A percentile compares a stretch with the other conserved stretches of the same genome.
phyloP scores from a whole-genome alignment of 2,797 vertebrate species.

The Sebastes flavidus region DNA sequence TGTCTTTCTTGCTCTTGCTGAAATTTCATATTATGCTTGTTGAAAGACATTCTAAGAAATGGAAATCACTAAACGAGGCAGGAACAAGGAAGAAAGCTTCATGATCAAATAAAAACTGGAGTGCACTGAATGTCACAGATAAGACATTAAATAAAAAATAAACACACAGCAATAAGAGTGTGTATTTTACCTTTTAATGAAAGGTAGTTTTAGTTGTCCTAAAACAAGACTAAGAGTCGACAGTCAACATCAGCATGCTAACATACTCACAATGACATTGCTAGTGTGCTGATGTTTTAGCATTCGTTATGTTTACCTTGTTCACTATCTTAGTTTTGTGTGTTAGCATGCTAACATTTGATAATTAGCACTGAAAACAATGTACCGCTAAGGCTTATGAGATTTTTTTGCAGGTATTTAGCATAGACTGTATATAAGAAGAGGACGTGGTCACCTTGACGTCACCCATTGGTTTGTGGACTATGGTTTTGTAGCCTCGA shows the following conservation, averaged over 20 bases:
- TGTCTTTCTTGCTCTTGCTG: neutral
- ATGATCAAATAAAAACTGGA: neutral
- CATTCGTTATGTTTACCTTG: no score
- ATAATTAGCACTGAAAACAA: no score
- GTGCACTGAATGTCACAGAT: neutral
- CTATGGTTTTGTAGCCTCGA: neutral
- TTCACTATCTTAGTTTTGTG: no score
- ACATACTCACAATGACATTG: neutral
- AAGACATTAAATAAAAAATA: neutral
- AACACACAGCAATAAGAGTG: neutral
- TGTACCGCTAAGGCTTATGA: neutral
- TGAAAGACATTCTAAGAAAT: neutral
- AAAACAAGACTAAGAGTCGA: neutral
- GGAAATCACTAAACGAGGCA: neutral
- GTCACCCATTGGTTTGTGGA: neutral
- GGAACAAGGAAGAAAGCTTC: neutral
- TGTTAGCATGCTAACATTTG: no score
- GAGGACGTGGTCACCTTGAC: fast-evolving
- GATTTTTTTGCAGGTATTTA: neutral
- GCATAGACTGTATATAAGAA: neutral
- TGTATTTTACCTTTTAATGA: no score
- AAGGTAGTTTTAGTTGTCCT: no score
- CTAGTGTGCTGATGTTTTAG: neutral
- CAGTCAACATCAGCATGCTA: neutral
- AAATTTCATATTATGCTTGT: neutral